Percentiles rank a stretch among this genome's conserved stretches.
phyloP scores from a whole-genome alignment of 2,797 vertebrate species.

The Tenualosa ilisha region DNA sequence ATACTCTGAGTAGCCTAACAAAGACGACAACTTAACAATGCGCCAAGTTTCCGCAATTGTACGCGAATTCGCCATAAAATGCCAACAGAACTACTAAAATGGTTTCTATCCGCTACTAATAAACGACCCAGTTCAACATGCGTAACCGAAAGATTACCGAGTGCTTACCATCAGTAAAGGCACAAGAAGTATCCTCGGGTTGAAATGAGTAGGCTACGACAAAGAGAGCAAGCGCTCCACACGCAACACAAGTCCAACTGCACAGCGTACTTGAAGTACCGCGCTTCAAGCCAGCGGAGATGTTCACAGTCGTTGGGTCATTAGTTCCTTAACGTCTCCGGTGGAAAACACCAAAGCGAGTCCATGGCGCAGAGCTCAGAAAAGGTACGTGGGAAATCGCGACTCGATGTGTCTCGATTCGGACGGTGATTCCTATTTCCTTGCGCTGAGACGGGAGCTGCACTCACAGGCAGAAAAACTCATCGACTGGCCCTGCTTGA shows the following conservation, averaged over 20 bases:
- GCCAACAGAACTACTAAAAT: not conserved
- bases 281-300: constrained; percentile 47
- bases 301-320: constrained; percentile 56
- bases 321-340: constrained; percentile 68
- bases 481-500: constrained; percentile 75
- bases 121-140: not conserved
- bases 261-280: constrained; percentile 32
- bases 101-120: not conserved
- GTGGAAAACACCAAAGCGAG: constrained; percentile 40
- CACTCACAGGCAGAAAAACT: constrained; percentile 61
- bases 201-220: constrained; percentile 54
- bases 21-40: constrained; percentile 6
- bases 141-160: constrained; percentile 11
- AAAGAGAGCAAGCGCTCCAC: constrained; percentile 50
- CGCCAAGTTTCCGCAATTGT: constrained; percentile 15
- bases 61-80: not conserved
- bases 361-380: constrained; percentile 31
- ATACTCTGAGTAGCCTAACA: constrained; percentile 2
- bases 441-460: constrained; percentile 53
- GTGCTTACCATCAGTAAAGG: constrained; percentile 79
- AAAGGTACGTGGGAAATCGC: constrained; percentile 28
- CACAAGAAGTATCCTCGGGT: constrained; percentile 69
- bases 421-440: constrained; percentile 55
- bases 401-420: constrained; percentile 13
- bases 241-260: constrained; percentile 63